phyloP scores from a whole-genome alignment of 2,113 vertebrate species.

The Felis catus region DNA sequence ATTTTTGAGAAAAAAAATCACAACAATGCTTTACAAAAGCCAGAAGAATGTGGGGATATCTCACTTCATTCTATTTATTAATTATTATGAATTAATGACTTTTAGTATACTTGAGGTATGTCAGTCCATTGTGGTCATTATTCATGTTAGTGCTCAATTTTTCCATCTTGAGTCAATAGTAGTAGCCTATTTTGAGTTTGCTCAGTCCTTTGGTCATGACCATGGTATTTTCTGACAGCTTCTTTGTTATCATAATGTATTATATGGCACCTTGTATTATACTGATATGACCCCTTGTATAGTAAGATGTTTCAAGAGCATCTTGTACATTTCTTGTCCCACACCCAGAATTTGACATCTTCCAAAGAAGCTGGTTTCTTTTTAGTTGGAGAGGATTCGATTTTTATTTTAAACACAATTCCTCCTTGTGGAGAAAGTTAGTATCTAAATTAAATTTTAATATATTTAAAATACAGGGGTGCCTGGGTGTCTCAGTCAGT shows the following conservation, averaged over 20 bases:
- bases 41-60: background rate
- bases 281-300: background rate
- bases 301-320: background rate
- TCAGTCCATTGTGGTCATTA: background rate
- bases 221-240: background rate
- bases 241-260: background rate
- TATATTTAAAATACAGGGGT: background rate
- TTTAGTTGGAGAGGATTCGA: background rate
- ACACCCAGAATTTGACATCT: background rate
- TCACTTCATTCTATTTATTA: background rate
- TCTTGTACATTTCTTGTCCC: background rate
- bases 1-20: background rate
- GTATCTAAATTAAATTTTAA: conserved; percentile 16
- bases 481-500: too few relatives aligned
- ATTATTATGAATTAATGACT: background rate
- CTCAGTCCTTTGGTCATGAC: background rate
- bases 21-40: background rate
- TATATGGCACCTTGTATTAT: background rate
- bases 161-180: background rate
- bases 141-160: background rate
- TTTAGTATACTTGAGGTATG: background rate
- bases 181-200: background rate
- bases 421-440: background rate
- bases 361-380: background rate
- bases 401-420: conserved; percentile 22